Conservation (phyloP, 2,113 vertebrate genomes). For the Notothenia rossii region DNA sequence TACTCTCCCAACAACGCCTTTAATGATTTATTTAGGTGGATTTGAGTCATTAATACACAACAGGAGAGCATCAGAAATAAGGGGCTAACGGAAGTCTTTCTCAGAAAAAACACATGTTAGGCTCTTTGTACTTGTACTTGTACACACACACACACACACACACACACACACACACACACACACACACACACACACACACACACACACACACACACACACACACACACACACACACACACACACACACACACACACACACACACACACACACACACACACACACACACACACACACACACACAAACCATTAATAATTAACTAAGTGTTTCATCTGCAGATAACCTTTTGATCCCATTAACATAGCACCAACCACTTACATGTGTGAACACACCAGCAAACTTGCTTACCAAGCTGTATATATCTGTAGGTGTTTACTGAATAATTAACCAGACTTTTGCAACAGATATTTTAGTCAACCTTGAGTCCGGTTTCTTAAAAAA, state of each 20-base stretch:
- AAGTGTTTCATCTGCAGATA: conserved; percentile 21
- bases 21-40: background rate
- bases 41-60: conserved; percentile 1
- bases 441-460: background rate
- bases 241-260: no score
- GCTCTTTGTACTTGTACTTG: background rate
- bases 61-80: background rate
- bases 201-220: background rate
- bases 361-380: background rate
- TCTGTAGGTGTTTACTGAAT: background rate
- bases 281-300: no score
- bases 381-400: background rate
- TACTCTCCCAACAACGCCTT: background rate
- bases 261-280: no score
- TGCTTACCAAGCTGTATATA: conserved; percentile 5
- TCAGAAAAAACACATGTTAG: background rate
- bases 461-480: background rate
- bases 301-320: background rate
- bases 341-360: conserved; percentile 10
- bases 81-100: background rate
- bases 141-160: background rate
- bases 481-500: background rate
- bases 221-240: background rate
- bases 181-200: no score
- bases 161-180: background rate